phyloP scores from a whole-genome alignment of 2,888 invertebrate species.

The Epinotia demarniana region DNA sequence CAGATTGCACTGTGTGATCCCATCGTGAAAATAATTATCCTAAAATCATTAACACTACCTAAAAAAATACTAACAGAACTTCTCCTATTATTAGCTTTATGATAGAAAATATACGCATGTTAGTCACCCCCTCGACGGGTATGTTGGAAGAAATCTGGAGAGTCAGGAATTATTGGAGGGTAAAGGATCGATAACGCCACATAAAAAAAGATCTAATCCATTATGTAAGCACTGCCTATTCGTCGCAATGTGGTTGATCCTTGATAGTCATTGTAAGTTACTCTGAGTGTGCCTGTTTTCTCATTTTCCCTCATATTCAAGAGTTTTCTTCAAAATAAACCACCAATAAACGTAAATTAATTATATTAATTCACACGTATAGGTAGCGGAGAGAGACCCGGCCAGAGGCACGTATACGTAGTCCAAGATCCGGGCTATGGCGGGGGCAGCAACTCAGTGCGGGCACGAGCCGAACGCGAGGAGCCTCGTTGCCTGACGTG shows the following conservation, averaged over 20 bases:
- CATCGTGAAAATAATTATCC: constrained; percentile 16
- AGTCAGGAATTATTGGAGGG: not conserved
- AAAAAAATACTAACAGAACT: constrained; percentile 28
- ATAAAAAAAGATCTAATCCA: not conserved
- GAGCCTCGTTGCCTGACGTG: constrained; percentile 95
- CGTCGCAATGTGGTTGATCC: not conserved
- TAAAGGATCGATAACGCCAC: not conserved
- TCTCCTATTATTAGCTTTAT: constrained; percentile 19
- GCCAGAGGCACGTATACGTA: constrained; percentile 94
- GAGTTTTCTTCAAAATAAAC: too few species aligned
- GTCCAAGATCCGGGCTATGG: constrained; percentile 91
- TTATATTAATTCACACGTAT: constrained; percentile 55
- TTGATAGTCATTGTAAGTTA: not conserved
- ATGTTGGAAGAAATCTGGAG: not conserved
- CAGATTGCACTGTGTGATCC: constrained; percentile 44
- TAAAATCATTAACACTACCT: constrained; percentile 30
- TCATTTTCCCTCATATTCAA: not conserved
- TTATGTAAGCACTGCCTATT: not conserved
- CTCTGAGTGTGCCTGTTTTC: constrained; percentile 11
- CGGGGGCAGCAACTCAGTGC: constrained; percentile 78
- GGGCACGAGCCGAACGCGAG: constrained; percentile 82
- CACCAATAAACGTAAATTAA: not conserved
- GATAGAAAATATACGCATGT: constrained; percentile 22
- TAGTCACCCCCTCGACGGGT: not conserved
- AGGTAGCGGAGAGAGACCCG: constrained; percentile 93